These are phyloP conservation scores for Lagorchestes hirsutus DNA, from an alignment of 2,797 vertebrate species.

Conservation along the genomic window DNA sequence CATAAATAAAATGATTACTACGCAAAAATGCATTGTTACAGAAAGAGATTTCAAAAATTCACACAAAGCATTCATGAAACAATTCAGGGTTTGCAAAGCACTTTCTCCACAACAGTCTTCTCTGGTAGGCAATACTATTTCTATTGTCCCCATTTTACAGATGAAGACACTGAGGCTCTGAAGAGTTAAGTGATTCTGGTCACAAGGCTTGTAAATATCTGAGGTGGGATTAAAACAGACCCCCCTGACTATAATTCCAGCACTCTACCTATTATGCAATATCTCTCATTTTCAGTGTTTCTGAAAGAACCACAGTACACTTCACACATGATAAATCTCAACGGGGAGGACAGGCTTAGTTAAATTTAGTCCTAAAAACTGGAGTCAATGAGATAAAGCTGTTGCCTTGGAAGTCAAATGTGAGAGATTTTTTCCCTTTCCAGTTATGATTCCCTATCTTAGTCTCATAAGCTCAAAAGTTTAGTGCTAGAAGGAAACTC, in stretches of 20 bases:
- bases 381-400: not conserved
- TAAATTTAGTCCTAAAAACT: not conserved
- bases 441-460: not conserved
- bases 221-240: not conserved
- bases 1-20: not conserved
- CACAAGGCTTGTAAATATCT: not conserved
- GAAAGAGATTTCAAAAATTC: not conserved
- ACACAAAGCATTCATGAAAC: not conserved
- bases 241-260: not conserved
- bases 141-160: not conserved
- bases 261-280: not conserved
- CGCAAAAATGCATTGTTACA: too few species aligned
- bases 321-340: not conserved
- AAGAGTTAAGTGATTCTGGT: not conserved
- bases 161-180: not conserved
- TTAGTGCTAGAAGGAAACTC: not conserved
- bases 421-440: not conserved
- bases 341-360: not conserved
- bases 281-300: not conserved
- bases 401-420: not conserved
- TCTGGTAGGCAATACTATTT: not conserved
- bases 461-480: not conserved
- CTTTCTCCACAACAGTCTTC: not conserved
- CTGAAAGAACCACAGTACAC: not conserved
- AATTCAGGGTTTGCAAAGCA: not conserved